Evolutionary conservation across 2,888 invertebrate species (phyloP).

Genomic region (Odontomyia ornata): DNA sequence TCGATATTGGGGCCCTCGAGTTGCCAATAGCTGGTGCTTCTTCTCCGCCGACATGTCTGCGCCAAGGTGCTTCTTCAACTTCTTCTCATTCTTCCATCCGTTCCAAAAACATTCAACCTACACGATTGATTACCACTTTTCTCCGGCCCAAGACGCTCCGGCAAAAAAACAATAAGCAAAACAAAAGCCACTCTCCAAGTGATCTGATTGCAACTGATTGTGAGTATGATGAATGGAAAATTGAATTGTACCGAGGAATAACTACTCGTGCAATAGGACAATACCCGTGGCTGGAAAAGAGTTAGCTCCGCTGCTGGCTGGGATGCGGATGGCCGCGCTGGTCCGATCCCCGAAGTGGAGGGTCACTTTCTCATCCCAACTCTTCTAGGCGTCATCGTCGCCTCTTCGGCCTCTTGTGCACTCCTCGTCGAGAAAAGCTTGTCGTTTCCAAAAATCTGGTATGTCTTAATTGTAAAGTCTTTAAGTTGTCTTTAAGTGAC

Average conservation of each 20-base stretch:
- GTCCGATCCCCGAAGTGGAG: slow-evolving; percentile 8
- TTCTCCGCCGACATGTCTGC: slow-evolving; percentile 26
- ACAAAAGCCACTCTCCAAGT: neutral
- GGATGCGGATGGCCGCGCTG: neutral
- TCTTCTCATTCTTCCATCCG: slow-evolving; percentile 3
- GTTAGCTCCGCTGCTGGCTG: neutral
- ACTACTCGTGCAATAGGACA: too few species aligned
- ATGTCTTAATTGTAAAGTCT: slow-evolving; percentile 42
- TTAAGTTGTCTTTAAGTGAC: slow-evolving; percentile 48
- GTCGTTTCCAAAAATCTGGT: slow-evolving; percentile 40
- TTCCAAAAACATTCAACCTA: slow-evolving; percentile 36
- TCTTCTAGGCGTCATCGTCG: slow-evolving; percentile 39
- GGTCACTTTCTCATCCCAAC: slow-evolving; percentile 18
- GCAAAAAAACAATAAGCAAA: slow-evolving; percentile 1
- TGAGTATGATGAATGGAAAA: slow-evolving; percentile 20
- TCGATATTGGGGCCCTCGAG: slow-evolving; percentile 11
- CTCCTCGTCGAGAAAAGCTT: slow-evolving; percentile 14
- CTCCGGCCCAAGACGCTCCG: neutral
- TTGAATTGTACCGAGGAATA: neutral
- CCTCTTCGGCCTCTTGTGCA: slow-evolving; percentile 11
- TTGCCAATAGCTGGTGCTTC: neutral
- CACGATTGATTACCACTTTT: slow-evolving; percentile 30
- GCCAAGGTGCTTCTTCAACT: slow-evolving; percentile 35
- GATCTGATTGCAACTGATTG: slow-evolving; percentile 34
- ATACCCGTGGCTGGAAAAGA: neutral